Base-by-base conservation (phyloP, 2,113 vertebrate species). In the Crypturellus undulatus region DNA sequence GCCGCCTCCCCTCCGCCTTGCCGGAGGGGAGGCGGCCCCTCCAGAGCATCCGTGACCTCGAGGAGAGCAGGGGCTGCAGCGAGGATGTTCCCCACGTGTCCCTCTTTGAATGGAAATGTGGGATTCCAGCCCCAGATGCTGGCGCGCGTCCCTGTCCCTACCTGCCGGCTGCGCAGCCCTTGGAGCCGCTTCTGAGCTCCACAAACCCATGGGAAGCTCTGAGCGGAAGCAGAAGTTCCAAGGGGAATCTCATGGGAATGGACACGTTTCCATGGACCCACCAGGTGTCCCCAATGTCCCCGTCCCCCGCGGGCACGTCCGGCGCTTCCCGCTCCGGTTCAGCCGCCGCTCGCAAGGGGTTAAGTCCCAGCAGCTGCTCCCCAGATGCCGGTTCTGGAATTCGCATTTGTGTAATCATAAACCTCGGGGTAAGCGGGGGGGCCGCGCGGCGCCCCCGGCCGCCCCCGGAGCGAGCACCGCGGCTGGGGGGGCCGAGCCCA, bases 391-490 rank as follows among this genome's bases (percentile, higher is more conserved):
- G 79, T 80, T 90, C 96, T 96, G 97, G 96, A 96, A 96, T 97
- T 96, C 91, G 89, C 95, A 92, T 96, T 97, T 94, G 94, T 97
- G 97, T 95, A 96, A 96, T 95, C 95, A 97, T 96, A 97, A 95
- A 95, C 96, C 95, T 86, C 18, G 12, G 92, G 79, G 92, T 91
- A 84, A 93, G 93, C 28, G 80, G 58, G 62, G 14, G 22, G 16
- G 73, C 6, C 15, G 2, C 28, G 75, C 34, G 22, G 54, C 54
- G 20, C 25, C 10, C 28, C 36, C 1, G 0, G 22, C 59, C 51
- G 54, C 43, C 0, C 83, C 36, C 47, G 45, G 40, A 62, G 70
- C 12, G 34, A 52, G 22, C 2, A 3, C 36, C 64, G 77, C 1
- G 19, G 79, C 79, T 11, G 73, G 58, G 28, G 47, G 58, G 32